Conservation (phyloP, 2,113 vertebrate species). For the Cyanoliseus patagonus region DNA sequence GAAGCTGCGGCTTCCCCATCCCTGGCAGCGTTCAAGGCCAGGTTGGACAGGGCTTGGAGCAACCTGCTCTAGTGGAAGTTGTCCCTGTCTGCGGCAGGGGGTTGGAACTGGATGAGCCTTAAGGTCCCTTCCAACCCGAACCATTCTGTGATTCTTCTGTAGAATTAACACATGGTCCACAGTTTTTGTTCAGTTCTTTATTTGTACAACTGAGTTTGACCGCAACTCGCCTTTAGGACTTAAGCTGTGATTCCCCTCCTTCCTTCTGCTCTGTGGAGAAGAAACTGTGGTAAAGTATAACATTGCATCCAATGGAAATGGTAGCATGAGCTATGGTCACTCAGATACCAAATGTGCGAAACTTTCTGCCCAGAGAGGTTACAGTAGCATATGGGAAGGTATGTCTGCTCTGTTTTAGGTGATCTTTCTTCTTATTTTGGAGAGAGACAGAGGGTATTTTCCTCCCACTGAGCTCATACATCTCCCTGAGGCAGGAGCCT, state of each 20-base stretch:
- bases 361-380: neutral
- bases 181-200: neutral
- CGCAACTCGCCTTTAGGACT: neutral
- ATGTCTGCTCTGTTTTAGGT: neutral
- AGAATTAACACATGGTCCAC: neutral
- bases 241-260: neutral
- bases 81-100: neutral
- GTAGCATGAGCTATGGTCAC: neutral
- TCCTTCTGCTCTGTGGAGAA: neutral
- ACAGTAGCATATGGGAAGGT: neutral
- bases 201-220: neutral
- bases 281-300: neutral
- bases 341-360: neutral
- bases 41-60: neutral
- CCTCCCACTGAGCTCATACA: neutral
- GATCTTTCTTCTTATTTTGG: neutral
- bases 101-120: neutral
- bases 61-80: neutral
- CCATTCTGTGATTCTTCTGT: neutral
- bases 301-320: neutral
- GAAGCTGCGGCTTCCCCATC: fast-evolving
- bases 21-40: neutral
- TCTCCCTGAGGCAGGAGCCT: neutral
- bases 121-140: neutral
- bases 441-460: neutral